Evolutionary conservation across 2,888 invertebrate species (phyloP), one percentile per base, ranked within the genome.

Genomic region (Encarsia formosa): DNA sequence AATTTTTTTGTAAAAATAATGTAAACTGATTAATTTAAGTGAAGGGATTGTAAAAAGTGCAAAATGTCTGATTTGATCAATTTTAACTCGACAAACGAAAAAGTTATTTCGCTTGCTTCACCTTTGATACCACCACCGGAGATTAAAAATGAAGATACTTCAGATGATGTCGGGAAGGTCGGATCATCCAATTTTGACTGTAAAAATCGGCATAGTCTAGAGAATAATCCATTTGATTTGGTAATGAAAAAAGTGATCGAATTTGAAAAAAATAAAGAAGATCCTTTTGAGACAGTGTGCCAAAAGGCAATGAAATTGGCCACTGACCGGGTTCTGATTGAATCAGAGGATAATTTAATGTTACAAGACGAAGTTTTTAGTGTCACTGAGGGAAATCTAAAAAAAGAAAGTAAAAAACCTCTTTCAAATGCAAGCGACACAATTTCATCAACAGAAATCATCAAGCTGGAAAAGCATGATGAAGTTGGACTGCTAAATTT

Each of bases 151-250:
- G 31, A 40, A 19, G 32, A 55, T 42, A 38, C 9, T 2, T 11
- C 13, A 16, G 40, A 37, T n/a, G 40, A 37, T n/a, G 4, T 29
- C 2, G 32, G n/a, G 19, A 48, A 19, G 41, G 47, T 49, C 22
- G 52, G 47, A 6, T 31, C 45, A 44, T 44, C 29, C 3, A 9
- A 2, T 16, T 18, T 18, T 34, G 42, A 32, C 8, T 6, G 9
- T 11, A 42, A 38, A 3, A 58, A 43, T 16, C 63, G 63, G 46
- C 63, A 63, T n/a, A 61, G 60, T n/a, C 63, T 62, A 16, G 67
- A 65, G 4, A 68, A 70, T 40, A 73, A 73, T 62, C 73, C 73
- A 0, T 73, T 73, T 48, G 73, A 73, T 49, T 58, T 54, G 48
- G 64, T 65, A 0, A 56, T 66, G 13, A 60, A 64, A 20, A 64